phyloP scores from a whole-genome alignment of 1,140 invertebrate genomes.

The Drosophila sproati region DNA sequence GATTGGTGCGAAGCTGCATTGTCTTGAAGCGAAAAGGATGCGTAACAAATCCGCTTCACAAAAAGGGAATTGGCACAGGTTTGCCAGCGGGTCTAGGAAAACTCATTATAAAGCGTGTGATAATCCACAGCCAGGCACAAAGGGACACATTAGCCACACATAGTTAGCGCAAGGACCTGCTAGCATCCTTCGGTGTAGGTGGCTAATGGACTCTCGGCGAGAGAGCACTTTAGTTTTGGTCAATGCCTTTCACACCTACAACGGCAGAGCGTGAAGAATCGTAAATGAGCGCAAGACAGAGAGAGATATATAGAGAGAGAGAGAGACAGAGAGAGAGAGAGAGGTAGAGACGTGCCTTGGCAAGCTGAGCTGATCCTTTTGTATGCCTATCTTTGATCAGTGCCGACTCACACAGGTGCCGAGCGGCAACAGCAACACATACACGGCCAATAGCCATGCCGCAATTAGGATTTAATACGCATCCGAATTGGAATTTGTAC shows the following conservation, averaged over 20 bases:
- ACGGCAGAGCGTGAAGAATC: conserved; percentile 72
- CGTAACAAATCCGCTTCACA: conserved; percentile 66
- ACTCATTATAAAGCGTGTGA: conserved; percentile 76
- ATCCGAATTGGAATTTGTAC: conserved; percentile 22
- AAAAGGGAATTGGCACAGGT: conserved; percentile 74
- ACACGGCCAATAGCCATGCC: conserved; percentile 54
- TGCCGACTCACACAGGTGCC: conserved; percentile 67
- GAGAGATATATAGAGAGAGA: neutral
- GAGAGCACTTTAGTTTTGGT: conserved; percentile 77
- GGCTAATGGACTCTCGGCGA: conserved; percentile 67
- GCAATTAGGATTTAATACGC: conserved; percentile 76
- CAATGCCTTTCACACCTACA: conserved; percentile 79
- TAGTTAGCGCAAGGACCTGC: conserved; percentile 76
- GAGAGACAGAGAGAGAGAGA: conserved; percentile 9
- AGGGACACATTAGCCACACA: conserved; percentile 76
- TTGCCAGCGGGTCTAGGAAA: conserved; percentile 69
- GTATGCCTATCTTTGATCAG: conserved; percentile 60
- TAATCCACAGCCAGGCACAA: conserved; percentile 73
- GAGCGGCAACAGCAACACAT: neutral
- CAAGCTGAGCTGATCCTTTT: conserved; percentile 42
- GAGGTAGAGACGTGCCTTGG: conserved; percentile 14
- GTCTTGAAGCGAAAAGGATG: conserved; percentile 50
- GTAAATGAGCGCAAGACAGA: conserved; percentile 6
- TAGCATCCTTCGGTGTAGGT: conserved; percentile 52
- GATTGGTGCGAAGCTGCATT: neutral